These are phyloP conservation scores for Helicoverpa assulta DNA, from an alignment of 2,888 invertebrate genomes.

Conservation along the genomic window DNA sequence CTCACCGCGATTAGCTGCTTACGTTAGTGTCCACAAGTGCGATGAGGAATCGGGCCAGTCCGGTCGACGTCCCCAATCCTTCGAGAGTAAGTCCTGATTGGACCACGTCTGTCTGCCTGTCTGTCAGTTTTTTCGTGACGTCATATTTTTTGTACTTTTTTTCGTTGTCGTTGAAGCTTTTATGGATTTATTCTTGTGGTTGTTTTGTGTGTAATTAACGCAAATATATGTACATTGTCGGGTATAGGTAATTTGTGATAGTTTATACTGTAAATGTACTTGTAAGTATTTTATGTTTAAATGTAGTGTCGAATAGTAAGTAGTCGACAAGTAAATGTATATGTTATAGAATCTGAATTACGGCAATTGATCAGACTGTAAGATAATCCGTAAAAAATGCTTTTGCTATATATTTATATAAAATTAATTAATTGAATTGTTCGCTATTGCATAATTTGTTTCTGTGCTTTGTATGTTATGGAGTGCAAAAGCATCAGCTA, in stretches of 20 bases:
- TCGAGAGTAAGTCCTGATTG: constrained; percentile 79
- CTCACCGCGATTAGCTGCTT: constrained; percentile 82
- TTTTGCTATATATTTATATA: background rate
- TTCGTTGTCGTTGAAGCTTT: constrained; percentile 20
- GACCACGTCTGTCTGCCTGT: constrained; percentile 27
- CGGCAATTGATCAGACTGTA: constrained; percentile 9
- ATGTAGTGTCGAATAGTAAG: too few species aligned
- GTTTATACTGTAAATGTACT: too few species aligned
- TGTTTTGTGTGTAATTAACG: background rate
- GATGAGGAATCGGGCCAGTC: constrained; percentile 71
- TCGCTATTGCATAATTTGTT: constrained; percentile 50
- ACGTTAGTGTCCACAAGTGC: constrained; percentile 81
- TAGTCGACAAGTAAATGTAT: too few species aligned
- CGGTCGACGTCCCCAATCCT: constrained; percentile 69
- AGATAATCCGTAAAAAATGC: constrained; percentile 48
- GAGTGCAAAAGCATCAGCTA: background rate
- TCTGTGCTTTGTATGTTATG: constrained; percentile 17
- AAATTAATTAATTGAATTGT: constrained; percentile 33
- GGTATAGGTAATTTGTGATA: background rate
- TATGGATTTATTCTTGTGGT: constrained; percentile 42
- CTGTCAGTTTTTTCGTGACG: constrained; percentile 52
- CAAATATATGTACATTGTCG: background rate
- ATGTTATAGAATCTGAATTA: too few species aligned
- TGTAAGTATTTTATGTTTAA: too few species aligned
- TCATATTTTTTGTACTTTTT: constrained; percentile 28